These are phyloP conservation scores for Pseudanteris insignis DNA, from an alignment of 2,888 invertebrate species.

Conservation along the genomic window DNA sequence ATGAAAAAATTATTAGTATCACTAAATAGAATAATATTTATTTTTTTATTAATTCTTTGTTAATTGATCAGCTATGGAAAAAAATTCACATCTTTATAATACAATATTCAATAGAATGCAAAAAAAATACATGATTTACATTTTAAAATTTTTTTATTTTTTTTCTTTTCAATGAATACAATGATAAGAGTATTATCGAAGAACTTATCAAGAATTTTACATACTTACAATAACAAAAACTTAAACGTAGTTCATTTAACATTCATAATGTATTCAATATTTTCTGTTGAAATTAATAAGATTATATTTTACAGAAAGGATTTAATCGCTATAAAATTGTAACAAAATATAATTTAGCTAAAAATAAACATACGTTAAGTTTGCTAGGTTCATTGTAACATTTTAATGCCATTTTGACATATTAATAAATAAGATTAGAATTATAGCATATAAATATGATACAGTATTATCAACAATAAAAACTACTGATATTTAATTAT, in stretches of 20 bases:
- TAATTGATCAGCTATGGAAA: too few species aligned
- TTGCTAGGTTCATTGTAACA: slow-evolving; percentile 1
- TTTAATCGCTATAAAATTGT: slow-evolving; percentile 26
- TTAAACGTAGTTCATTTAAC: slow-evolving; percentile 17
- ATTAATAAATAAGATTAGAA: slow-evolving; percentile 36
- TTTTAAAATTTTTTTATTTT: too few species aligned
- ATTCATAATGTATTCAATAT: slow-evolving; percentile 10
- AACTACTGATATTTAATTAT: slow-evolving; percentile 37
- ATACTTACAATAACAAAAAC: slow-evolving; percentile 26
- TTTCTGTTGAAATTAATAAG: slow-evolving; percentile 18
- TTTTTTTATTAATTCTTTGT: too few species aligned
- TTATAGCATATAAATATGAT: slow-evolving; percentile 31
- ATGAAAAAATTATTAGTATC: too few species aligned
- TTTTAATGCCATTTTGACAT: slow-evolving; percentile 26
- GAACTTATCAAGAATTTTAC: slow-evolving; percentile 19
- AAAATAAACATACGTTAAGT: slow-evolving; percentile 22
- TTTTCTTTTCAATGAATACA: slow-evolving; percentile 23
- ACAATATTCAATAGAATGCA: too few species aligned
- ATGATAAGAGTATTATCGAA: not conserved
- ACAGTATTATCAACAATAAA: slow-evolving; percentile 27
- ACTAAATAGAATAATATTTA: too few species aligned
- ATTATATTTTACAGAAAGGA: slow-evolving; percentile 29
- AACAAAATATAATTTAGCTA: slow-evolving; percentile 44
- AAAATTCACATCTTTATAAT: too few species aligned
- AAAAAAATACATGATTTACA: too few species aligned